phyloP scores from a whole-genome alignment of 2,797 vertebrate species.

The Eulemur coronatus region DNA sequence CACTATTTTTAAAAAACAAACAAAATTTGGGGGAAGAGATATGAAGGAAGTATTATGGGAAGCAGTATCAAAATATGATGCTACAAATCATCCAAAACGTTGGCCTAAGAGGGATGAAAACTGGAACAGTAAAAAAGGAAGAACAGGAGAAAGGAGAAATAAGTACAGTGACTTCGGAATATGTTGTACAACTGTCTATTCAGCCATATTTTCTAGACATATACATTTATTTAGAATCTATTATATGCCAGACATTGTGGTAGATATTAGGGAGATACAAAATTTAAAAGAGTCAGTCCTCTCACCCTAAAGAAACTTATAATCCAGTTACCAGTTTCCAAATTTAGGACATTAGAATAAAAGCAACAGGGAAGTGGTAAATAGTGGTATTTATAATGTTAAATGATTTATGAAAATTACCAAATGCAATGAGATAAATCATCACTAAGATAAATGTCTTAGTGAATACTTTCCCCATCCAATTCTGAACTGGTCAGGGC shows the following conservation, averaged over 20 bases:
- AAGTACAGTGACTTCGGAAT: background rate
- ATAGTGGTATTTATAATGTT: background rate
- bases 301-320: background rate
- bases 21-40: background rate
- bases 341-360: background rate
- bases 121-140: background rate
- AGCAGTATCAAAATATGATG: background rate
- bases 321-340: background rate
- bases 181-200: background rate
- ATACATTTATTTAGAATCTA: background rate
- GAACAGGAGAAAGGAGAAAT: background rate
- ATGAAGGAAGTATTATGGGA: background rate
- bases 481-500: background rate
- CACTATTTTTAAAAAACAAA: background rate
- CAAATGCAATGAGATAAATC: background rate
- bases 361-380: background rate
- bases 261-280: background rate
- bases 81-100: background rate
- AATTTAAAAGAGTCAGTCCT: background rate
- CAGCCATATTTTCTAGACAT: background rate
- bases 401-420: background rate
- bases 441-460: background rate
- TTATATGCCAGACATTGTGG: background rate
- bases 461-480: background rate
- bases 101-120: background rate